Conservation (phyloP, 1,140 invertebrate genomes). For the Drosophila busckii region DNA sequence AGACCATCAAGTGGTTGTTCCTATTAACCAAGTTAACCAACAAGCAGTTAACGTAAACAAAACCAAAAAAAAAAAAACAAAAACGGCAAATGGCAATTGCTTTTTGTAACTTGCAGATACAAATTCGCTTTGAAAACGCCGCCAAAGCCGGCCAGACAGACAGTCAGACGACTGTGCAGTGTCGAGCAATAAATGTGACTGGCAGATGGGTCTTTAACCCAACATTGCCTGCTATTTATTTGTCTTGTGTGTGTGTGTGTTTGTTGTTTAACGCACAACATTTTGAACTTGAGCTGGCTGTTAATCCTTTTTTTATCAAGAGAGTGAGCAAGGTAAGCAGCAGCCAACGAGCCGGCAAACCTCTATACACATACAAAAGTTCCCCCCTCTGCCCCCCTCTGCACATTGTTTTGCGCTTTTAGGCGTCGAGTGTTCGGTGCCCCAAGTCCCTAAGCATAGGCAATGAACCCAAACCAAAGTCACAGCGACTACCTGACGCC, state of each 20-base stretch:
- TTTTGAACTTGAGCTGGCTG: conserved; percentile 30
- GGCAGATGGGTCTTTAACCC: conserved; percentile 51
- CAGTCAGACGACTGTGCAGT: conserved; percentile 40
- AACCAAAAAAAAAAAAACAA: too few relatives aligned
- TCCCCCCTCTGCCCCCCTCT: background rate
- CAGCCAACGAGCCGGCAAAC: conserved; percentile 33
- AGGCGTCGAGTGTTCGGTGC: conserved; percentile 35
- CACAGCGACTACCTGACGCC: conserved; percentile 52
- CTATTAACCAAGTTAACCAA: too few relatives aligned
- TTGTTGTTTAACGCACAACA: conserved; percentile 17
- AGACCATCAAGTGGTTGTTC: too few relatives aligned
- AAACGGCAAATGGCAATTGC: conserved; percentile 9
- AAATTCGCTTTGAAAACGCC: conserved; percentile 54
- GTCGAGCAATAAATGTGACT: conserved; percentile 18
- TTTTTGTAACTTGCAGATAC: background rate
- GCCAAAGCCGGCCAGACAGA: conserved; percentile 58
- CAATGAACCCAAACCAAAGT: conserved; percentile 6
- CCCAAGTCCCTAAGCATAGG: conserved; percentile 14
- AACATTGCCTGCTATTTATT: conserved; percentile 18
- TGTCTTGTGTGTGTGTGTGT: conserved; percentile 5
- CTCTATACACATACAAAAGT: conserved; percentile 25
- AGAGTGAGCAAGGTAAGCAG: conserved; percentile 12
- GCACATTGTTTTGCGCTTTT: conserved; percentile 54
- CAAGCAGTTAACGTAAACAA: too few relatives aligned
- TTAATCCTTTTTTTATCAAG: conserved; percentile 51